These are phyloP conservation scores for Zygothrica quintamaculata DNA, from an alignment of 2,888 invertebrate genomes.

Conservation along the genomic window DNA sequence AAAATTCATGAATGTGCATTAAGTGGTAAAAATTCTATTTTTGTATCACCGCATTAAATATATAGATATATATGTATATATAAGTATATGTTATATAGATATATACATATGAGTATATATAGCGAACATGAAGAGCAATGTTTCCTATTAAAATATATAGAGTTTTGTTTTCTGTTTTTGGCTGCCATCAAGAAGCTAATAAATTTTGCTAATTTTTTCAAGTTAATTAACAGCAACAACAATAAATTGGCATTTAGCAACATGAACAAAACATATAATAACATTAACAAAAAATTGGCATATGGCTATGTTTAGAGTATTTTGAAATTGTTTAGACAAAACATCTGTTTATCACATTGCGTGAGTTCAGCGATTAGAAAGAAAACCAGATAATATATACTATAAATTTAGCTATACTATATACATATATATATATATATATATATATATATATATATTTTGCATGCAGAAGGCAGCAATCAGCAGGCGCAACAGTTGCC, in stretches of 20 bases:
- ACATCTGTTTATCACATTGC: conserved; percentile 63
- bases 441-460: no score
- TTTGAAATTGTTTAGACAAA: conserved; percentile 25
- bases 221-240: conserved; percentile 56
- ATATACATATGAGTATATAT: no score
- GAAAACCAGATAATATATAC: conserved; percentile 7
- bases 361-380: conserved; percentile 53
- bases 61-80: conserved; percentile 42
- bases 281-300: no score
- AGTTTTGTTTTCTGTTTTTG: conserved; percentile 13
- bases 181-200: conserved; percentile 42
- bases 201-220: conserved; percentile 51
- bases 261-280: no score
- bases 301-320: conserved; percentile 15
- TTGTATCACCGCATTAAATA: conserved; percentile 3
- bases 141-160: conserved; percentile 22
- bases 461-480: conserved; percentile 43
- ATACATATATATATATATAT: background rate
- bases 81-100: no score
- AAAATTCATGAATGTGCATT: conserved; percentile 12
- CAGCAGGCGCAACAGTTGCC: background rate
- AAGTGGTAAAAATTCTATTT: conserved; percentile 33
- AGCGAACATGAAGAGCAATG: conserved; percentile 10
- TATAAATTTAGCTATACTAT: conserved; percentile 22
- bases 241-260: no score